phyloP scores from a whole-genome alignment of 2,797 vertebrate species.

The Neoniphon sammara region DNA sequence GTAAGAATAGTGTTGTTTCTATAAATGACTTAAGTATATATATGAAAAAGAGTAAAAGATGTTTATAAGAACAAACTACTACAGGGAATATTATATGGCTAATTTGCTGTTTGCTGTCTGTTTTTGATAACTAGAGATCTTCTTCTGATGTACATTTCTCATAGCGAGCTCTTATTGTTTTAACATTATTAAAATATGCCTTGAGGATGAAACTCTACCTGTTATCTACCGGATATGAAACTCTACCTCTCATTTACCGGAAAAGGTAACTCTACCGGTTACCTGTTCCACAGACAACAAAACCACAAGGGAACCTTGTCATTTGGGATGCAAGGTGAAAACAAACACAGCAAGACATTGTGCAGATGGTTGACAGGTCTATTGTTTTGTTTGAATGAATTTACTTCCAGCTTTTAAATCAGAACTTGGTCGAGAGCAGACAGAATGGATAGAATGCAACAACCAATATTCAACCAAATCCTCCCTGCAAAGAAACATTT shows the following conservation, averaged over 20 bases:
- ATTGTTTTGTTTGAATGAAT: constrained; percentile 78
- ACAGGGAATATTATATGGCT: background rate
- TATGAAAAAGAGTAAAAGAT: constrained; percentile 24
- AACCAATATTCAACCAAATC: constrained; percentile 70
- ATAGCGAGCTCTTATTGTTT: background rate
- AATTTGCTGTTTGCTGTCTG: constrained; percentile 14
- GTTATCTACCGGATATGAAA: no score
- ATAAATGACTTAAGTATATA: constrained; percentile 37
- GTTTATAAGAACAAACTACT: constrained; percentile 12
- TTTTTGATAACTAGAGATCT: background rate
- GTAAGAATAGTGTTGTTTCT: constrained; percentile 36
- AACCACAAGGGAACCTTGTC: background rate
- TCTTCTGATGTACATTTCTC: background rate
- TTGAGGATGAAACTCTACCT: constrained; percentile 8
- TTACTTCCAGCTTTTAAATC: constrained; percentile 81
- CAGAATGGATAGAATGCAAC: constrained; percentile 79
- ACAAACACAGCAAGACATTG: constrained; percentile 26
- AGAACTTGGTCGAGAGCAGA: constrained; percentile 78
- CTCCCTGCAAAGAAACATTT: constrained; percentile 86
- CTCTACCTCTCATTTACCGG: no score
- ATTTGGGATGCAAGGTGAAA: background rate
- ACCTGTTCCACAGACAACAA: background rate
- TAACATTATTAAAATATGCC: background rate
- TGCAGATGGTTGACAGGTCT: constrained; percentile 54
- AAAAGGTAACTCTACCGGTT: no score